Conservation (phyloP, 1,140 invertebrate genomes). For the Lordiphosa clarofinis region DNA sequence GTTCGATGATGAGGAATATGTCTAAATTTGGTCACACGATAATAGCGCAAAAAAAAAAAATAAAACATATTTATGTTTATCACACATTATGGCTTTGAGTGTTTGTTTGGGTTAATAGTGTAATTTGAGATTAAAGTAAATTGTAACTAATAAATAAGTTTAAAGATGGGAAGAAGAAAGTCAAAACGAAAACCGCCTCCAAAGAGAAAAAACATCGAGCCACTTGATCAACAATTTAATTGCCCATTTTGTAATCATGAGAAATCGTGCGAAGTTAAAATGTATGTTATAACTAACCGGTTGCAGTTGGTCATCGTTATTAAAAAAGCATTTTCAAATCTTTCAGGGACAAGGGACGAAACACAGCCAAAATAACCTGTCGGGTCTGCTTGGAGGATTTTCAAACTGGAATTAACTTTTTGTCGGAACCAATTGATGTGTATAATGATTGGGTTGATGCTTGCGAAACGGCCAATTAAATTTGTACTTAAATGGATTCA, state of each 20-base stretch:
- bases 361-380: constrained; percentile 96
- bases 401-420: constrained; percentile 96
- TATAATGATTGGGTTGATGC: constrained; percentile 99
- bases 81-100: too few species aligned
- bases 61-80: too few species aligned
- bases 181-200: constrained; percentile 98
- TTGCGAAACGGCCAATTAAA: constrained; percentile 94
- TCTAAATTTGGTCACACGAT: too few species aligned
- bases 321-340: constrained; percentile 19
- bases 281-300: constrained; percentile 85
- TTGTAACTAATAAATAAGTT: background rate
- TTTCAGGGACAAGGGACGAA: constrained; percentile 94
- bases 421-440: constrained; percentile 98
- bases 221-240: constrained; percentile 97
- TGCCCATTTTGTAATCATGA: constrained; percentile 99
- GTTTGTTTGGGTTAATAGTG: too few species aligned
- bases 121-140: too few species aligned
- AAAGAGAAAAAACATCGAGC: constrained; percentile 95
- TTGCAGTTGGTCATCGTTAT: background rate
- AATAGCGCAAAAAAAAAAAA: too few species aligned
- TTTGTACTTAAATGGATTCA: too few species aligned
- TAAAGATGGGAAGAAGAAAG: constrained; percentile 94
- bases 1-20: too few species aligned
- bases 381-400: constrained; percentile 97
- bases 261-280: constrained; percentile 99